Evolutionary conservation across 2,797 vertebrate genomes (phyloP).

Genomic region (Dipus sagitta): DNA sequence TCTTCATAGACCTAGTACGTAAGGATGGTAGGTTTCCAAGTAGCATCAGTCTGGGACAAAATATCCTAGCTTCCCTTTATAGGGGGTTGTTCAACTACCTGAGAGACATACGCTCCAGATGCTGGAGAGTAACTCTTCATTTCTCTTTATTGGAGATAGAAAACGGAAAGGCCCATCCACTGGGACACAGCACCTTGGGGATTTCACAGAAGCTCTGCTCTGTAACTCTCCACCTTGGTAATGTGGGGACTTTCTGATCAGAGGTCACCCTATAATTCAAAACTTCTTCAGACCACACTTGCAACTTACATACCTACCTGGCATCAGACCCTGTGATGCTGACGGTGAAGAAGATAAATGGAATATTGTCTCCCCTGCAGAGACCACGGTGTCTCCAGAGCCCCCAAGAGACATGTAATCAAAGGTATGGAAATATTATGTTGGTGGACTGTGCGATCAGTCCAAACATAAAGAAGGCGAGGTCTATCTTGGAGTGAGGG

Average conservation of each 20-base stretch:
- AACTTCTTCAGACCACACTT: neutral
- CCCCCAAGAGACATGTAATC: neutral
- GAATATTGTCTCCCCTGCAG: neutral
- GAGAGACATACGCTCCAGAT: neutral
- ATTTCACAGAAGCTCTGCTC: neutral
- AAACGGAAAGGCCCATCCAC: neutral
- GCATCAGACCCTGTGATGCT: neutral
- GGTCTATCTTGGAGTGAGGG: neutral
- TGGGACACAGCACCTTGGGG: neutral
- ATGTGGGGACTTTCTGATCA: conserved; percentile 1
- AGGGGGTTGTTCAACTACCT: neutral
- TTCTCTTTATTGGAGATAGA: conserved; percentile 38
- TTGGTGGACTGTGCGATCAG: neutral
- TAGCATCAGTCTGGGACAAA: neutral
- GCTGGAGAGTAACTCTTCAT: neutral
- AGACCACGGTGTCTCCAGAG: neutral
- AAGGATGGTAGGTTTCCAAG: neutral
- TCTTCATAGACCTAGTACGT: neutral
- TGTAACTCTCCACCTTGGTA: neutral
- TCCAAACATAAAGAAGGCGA: neutral
- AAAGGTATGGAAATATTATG: neutral
- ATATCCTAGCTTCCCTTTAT: neutral
- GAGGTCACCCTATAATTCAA: conserved; percentile 31
- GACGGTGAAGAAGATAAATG: neutral
- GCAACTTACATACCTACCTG: neutral